Evolutionary conservation across 2,797 vertebrate species (phyloP).

Genomic region (Xenops minutus): DNA sequence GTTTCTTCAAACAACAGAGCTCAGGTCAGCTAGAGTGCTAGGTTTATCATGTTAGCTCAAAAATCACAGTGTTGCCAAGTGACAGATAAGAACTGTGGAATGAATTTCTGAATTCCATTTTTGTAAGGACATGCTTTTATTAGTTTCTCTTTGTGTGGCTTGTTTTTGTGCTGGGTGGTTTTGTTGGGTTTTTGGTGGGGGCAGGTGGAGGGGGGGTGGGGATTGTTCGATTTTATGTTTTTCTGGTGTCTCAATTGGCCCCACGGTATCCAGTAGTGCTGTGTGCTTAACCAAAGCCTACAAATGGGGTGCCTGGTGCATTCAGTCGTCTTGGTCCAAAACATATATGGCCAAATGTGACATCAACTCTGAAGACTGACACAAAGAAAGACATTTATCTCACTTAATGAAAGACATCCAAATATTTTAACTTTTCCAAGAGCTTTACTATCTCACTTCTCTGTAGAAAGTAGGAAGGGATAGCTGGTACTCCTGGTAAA

Average conservation of each 20-base stretch:
- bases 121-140: conserved; percentile 34
- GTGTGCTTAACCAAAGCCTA: background rate
- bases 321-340: conserved; percentile 11
- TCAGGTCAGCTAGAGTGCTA: conserved; percentile 64
- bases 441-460: background rate
- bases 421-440: background rate
- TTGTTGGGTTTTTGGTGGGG: background rate
- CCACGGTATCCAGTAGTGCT: background rate
- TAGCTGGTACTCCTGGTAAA: background rate
- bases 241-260: conserved; percentile 31
- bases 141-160: conserved; percentile 1
- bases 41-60: conserved; percentile 67
- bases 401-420: background rate
- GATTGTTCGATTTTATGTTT: background rate
- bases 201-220: background rate
- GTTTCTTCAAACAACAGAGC: conserved; percentile 70
- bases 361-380: background rate
- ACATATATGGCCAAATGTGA: background rate
- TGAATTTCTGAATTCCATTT: conserved; percentile 34
- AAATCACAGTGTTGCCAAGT: conserved; percentile 63
- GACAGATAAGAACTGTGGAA: conserved; percentile 58
- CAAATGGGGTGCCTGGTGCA: background rate
- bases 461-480: background rate
- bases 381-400: background rate
- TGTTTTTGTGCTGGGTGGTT: background rate